Conservation (phyloP, 2,888 invertebrate species). For the Nomada flava region DNA sequence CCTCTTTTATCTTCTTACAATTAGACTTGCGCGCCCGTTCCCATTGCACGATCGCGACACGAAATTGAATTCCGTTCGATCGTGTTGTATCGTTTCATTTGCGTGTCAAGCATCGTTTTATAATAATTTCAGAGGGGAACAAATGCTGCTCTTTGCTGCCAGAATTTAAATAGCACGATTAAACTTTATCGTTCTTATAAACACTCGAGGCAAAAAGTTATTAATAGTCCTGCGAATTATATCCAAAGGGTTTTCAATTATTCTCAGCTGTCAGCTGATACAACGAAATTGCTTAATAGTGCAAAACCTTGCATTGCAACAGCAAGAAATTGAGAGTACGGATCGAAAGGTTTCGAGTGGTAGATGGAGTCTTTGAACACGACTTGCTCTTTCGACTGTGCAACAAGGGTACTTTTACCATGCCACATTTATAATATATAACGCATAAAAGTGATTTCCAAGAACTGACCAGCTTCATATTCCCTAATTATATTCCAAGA, state of each 20-base stretch:
- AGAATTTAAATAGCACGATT: background rate
- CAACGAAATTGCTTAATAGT: background rate
- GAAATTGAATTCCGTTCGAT: slow-evolving; percentile 63
- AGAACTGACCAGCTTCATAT: slow-evolving; percentile 13
- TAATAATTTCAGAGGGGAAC: slow-evolving; percentile 13
- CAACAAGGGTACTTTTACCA: slow-evolving; percentile 38
- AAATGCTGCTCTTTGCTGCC: background rate
- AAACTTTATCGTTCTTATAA: background rate
- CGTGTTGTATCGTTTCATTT: slow-evolving; percentile 33
- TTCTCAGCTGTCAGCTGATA: background rate
- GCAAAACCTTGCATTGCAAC: too few relatives aligned
- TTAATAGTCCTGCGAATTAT: background rate
- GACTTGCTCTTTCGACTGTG: background rate
- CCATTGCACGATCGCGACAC: slow-evolving; percentile 31
- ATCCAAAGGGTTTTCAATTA: background rate
- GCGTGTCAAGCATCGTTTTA: slow-evolving; percentile 29
- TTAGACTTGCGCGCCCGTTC: slow-evolving; percentile 53
- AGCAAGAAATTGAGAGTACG: too few relatives aligned
- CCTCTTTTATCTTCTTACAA: slow-evolving; percentile 67
- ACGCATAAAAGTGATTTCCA: slow-evolving; percentile 22
- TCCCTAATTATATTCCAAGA: slow-evolving; percentile 9
- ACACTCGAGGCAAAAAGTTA: slow-evolving; percentile 6
- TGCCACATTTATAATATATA: slow-evolving; percentile 16
- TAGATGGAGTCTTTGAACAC: too few relatives aligned
- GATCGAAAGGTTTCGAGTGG: too few relatives aligned